These are phyloP conservation scores for Cydia strobilella DNA, from an alignment of 1,140 invertebrate genomes.

Conservation along the genomic window DNA sequence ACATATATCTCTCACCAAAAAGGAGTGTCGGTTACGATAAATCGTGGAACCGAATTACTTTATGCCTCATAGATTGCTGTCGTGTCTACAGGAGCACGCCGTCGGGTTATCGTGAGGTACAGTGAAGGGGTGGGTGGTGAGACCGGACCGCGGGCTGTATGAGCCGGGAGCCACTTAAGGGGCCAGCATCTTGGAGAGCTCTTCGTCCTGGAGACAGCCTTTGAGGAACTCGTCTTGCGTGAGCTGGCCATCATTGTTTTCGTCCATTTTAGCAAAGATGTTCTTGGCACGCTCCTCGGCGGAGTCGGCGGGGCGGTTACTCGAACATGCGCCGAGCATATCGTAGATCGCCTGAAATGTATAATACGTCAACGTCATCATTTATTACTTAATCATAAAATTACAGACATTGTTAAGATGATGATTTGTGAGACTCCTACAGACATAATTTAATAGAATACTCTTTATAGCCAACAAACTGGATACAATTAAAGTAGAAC, in stretches of 20 bases:
- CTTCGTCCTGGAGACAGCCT: conserved; percentile 98
- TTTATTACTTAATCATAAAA: background rate
- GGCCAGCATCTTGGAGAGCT: conserved; percentile 96
- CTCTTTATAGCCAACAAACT: too few species aligned
- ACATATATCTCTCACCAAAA: conserved; percentile 3
- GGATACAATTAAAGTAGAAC: too few species aligned
- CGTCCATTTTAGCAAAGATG: conserved; percentile 99
- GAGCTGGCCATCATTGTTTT: conserved; percentile 98
- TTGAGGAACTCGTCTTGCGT: conserved; percentile 99
- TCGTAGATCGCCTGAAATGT: conserved; percentile 97
- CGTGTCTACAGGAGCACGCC: conserved; percentile 49
- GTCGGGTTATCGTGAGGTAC: conserved; percentile 56
- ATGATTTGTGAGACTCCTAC: too few species aligned
- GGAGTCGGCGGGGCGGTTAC: conserved; percentile 94
- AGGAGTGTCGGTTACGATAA: background rate
- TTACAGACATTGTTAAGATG: too few species aligned
- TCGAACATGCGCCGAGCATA: conserved; percentile 97
- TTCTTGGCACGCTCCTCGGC: conserved; percentile 98
- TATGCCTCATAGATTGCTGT: conserved; percentile 37
- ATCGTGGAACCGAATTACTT: background rate
- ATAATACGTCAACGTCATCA: conserved; percentile 21
- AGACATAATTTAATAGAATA: too few species aligned
- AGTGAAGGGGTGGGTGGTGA: conserved; percentile 48
- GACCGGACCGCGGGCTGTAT: conserved; percentile 41
- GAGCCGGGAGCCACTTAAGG: conserved; percentile 83